Evolutionary conservation across 2,888 invertebrate species (phyloP).

Genomic region (Lasioglossum leucozonium): DNA sequence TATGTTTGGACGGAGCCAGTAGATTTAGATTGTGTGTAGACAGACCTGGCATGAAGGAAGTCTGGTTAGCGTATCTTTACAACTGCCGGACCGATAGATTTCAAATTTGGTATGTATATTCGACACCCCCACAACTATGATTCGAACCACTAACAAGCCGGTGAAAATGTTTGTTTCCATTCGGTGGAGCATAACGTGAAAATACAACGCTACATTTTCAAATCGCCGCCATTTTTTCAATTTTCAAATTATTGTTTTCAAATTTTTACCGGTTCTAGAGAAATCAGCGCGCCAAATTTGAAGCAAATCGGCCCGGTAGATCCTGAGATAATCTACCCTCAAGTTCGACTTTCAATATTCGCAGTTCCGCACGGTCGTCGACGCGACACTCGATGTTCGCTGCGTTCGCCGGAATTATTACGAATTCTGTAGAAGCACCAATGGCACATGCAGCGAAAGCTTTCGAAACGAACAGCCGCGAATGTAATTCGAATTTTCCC

Average conservation of each 20-base stretch:
- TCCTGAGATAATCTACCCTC: neutral
- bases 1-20: neutral
- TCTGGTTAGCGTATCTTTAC: neutral
- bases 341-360: neutral
- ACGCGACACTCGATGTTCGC: neutral
- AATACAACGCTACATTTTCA: too few relatives aligned
- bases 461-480: neutral
- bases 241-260: neutral
- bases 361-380: too few relatives aligned
- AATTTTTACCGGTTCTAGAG: neutral
- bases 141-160: too few relatives aligned
- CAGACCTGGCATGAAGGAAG: neutral
- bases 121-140: too few relatives aligned
- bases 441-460: neutral
- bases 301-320: neutral
- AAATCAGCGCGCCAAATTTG: neutral
- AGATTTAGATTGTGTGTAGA: neutral
- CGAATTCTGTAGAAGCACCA: neutral
- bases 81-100: neutral
- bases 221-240: neutral
- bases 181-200: too few relatives aligned
- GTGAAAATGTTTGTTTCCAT: neutral
- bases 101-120: neutral
- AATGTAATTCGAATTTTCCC: neutral
- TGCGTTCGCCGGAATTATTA: neutral